phyloP scores from a whole-genome alignment of 2,888 invertebrate genomes.

The Palloptera scutellata region DNA sequence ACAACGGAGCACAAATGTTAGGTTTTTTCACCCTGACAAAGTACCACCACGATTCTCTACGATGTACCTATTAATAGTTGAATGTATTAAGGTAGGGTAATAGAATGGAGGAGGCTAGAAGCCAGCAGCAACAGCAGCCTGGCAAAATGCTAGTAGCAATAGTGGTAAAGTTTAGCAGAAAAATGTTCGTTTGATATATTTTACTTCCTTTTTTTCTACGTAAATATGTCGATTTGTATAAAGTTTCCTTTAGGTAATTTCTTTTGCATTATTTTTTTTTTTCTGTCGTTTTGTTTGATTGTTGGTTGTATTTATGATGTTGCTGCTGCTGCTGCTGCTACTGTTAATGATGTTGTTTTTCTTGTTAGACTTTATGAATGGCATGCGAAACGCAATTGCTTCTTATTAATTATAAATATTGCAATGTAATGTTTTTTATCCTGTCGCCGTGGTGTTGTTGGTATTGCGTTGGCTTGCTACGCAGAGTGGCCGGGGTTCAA shows the following conservation, averaged over 20 bases:
- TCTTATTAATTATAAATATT: slow-evolving; percentile 18
- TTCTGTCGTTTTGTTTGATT: too few relatives aligned
- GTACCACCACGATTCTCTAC: slow-evolving; percentile 7
- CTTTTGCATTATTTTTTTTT: too few relatives aligned
- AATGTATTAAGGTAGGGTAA: background rate
- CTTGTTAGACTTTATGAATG: slow-evolving; percentile 9
- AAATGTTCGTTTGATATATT: slow-evolving; percentile 23
- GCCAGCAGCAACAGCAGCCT: background rate
- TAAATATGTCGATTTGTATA: slow-evolving; percentile 23
- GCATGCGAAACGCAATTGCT: slow-evolving; percentile 11
- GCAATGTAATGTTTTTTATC: background rate
- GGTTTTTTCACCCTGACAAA: slow-evolving; percentile 24
- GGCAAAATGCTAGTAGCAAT: background rate
- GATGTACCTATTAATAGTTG: too few relatives aligned
- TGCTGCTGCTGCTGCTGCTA: background rate
- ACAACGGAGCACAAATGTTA: slow-evolving; percentile 1
- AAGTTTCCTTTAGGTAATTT: slow-evolving; percentile 9
- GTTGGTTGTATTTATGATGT: background rate
- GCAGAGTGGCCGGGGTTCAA: too few relatives aligned
- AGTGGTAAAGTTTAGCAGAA: background rate
- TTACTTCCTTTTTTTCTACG: slow-evolving; percentile 12
- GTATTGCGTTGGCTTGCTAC: too few relatives aligned
- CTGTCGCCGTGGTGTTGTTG: background rate
- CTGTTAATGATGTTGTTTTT: slow-evolving; percentile 2
- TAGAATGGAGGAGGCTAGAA: background rate